These are phyloP conservation scores for Trichonephila clavipes DNA, from an alignment of 1,140 invertebrate genomes.

Conservation along the genomic window DNA sequence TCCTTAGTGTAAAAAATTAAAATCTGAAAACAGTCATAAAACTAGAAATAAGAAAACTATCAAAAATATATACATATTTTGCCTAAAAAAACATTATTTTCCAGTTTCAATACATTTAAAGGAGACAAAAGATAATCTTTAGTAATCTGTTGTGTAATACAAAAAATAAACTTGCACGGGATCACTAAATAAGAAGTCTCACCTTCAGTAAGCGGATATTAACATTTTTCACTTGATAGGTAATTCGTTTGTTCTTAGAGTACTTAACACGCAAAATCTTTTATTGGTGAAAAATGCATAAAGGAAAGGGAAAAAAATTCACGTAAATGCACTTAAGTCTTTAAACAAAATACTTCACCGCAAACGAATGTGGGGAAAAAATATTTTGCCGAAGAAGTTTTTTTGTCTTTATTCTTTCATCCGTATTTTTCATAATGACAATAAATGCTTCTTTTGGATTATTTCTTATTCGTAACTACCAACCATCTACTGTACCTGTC, in stretches of 20 bases:
- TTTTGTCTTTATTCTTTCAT: not conserved
- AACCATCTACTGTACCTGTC: slow-evolving; percentile 9
- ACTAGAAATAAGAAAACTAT: too few species aligned
- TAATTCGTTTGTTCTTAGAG: not conserved
- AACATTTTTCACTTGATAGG: not conserved
- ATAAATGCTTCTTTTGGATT: slow-evolving; percentile 70
- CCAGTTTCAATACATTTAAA: too few species aligned
- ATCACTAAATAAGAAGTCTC: too few species aligned
- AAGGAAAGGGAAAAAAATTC: not conserved
- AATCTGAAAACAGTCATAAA: too few species aligned
- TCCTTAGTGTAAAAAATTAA: too few species aligned
- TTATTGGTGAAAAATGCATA: slow-evolving; percentile 4
- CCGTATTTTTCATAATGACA: slow-evolving; percentile 69
- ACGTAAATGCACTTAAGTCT: slow-evolving; percentile 63
- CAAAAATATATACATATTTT: too few species aligned
- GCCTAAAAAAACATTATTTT: too few species aligned
- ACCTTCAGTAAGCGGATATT: not conserved
- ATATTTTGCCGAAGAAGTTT: not conserved
- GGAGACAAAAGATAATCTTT: too few species aligned
- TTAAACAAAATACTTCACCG: slow-evolving; percentile 63
- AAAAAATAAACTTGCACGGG: too few species aligned
- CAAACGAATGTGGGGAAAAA: not conserved
- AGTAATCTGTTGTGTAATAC: too few species aligned
- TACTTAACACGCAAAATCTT: slow-evolving; percentile 32
- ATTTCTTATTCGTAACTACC: slow-evolving; percentile 25